Conservation (phyloP, 2,888 invertebrate species). For the Limnephilus rhombicus region DNA sequence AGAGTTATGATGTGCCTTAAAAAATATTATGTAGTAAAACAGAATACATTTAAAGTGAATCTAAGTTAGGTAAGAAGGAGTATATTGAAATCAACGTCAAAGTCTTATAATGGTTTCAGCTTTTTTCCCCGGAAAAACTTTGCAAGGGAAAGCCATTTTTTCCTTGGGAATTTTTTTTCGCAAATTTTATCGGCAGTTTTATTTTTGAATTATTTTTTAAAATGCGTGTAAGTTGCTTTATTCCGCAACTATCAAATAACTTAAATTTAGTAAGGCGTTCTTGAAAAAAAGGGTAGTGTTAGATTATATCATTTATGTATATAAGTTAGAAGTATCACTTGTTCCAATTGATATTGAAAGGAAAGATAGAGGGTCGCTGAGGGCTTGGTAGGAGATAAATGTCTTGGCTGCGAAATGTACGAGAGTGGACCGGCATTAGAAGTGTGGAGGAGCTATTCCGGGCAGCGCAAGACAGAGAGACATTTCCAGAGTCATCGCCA, state of each 20-base stretch:
- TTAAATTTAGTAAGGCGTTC: not conserved
- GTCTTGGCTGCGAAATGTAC: too few relatives aligned
- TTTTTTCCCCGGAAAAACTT: not conserved
- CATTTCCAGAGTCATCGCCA: too few relatives aligned
- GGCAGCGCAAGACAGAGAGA: too few relatives aligned
- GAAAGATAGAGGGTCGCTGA: too few relatives aligned
- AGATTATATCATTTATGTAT: not conserved
- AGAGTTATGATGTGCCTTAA: not conserved
- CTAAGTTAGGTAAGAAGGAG: not conserved
- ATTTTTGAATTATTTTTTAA: not conserved
- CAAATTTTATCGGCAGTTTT: not conserved
- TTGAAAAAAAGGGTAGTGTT: not conserved
- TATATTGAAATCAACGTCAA: not conserved
- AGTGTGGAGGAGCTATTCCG: too few relatives aligned
- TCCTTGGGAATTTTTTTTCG: not conserved
- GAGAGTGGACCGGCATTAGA: too few relatives aligned
- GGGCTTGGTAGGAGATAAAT: too few relatives aligned
- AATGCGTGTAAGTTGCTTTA: not conserved
- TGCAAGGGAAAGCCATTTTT: not conserved
- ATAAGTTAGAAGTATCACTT: too few relatives aligned
- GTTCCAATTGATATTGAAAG: too few relatives aligned
- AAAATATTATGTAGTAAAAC: not conserved
- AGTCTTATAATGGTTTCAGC: not conserved
- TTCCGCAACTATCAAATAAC: not conserved
- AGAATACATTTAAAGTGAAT: not conserved